phyloP scores from a whole-genome alignment of 2,113 vertebrate species.

The Symphodus melops region DNA sequence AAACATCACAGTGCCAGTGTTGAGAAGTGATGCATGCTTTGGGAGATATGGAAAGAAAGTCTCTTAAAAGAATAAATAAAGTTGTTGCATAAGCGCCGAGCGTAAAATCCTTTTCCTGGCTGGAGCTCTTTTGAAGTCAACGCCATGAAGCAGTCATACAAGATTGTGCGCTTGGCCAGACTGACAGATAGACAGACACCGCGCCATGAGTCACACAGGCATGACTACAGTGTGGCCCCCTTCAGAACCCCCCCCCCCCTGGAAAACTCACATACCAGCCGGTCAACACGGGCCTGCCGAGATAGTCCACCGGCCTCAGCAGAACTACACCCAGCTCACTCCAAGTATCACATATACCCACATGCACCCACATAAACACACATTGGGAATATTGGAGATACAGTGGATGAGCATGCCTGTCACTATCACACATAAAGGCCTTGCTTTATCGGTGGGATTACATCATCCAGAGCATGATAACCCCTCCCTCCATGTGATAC shows the following conservation, averaged over 20 bases:
- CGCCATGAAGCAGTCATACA: constrained; percentile 43
- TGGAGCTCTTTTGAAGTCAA: constrained; percentile 55
- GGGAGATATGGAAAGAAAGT: not conserved
- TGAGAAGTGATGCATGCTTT: not conserved
- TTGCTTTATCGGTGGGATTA: constrained; percentile 80
- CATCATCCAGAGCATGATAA: constrained; percentile 77
- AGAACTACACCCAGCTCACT: constrained; percentile 39
- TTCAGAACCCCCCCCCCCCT: constrained; percentile 52
- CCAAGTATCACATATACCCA: constrained; percentile 39
- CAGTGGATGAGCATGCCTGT: constrained; percentile 56
- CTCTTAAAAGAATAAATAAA: constrained; percentile 13
- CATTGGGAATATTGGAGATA: constrained; percentile 56
- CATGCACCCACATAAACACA: constrained; percentile 56
- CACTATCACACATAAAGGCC: constrained; percentile 57
- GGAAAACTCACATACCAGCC: constrained; percentile 70
- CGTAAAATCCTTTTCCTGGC: constrained; percentile 28
- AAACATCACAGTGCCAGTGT: constrained; percentile 19
- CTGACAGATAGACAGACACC: constrained; percentile 65
- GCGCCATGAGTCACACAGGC: constrained; percentile 74
- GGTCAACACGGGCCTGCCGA: constrained; percentile 57
- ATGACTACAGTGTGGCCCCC: constrained; percentile 69
- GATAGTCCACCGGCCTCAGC: constrained; percentile 68
- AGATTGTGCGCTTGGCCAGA: constrained; percentile 66
- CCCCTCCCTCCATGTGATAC: constrained; percentile 71
- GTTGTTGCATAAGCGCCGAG: constrained; percentile 25